Evolutionary conservation across 2,797 vertebrate genomes (phyloP), one percentile per base, ranked within the genome.

Genomic region (Brotogeris chrysoptera): DNA sequence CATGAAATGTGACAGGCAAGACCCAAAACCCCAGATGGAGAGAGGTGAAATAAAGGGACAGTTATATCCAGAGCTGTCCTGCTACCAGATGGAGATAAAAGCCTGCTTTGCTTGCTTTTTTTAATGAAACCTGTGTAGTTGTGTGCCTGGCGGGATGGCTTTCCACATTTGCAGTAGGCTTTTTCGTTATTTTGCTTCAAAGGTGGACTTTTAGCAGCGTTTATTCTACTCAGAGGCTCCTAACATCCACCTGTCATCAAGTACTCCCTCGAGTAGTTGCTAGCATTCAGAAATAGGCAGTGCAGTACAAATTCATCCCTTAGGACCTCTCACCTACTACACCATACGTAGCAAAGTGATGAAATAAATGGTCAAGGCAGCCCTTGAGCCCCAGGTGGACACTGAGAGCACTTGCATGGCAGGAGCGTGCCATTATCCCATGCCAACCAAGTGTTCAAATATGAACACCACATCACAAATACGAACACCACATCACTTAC

Each of bases 381-480:
- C 7, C 53, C 53, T 69, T 0, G 2, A 65, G 39, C 30, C 34
- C 28, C 2, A 2, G 19, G 6, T 77, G 70, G 39, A 39, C 24
- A 7, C 20, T 24, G 28, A 38, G 14, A 79, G 43, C 60, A 19
- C 13, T 84, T 61, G 10, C 39, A 76, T 46, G 49, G 36, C 71
- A 52, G 68, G 9, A 77, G 9, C 2, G 0, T 12, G 3, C 19
- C 39, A 20, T 30, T 5, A 16, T n/a, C 34, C 47, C 27, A 14
- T 0, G 0, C 17, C 53, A 72, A 34, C 32, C 50, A 28, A 11
- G 32, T 19, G 18, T 12, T 61, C 41, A 43, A 46, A 53, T 0
- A 2, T 19, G 20, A 47, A 53, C 11, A 38, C 39, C n/a, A 1
- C 17, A 3, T 23, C 11, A 9, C 6, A 43, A 46, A 53, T 0